Conservation (phyloP, 2,888 invertebrate species). For the Chelonus formosanus region DNA sequence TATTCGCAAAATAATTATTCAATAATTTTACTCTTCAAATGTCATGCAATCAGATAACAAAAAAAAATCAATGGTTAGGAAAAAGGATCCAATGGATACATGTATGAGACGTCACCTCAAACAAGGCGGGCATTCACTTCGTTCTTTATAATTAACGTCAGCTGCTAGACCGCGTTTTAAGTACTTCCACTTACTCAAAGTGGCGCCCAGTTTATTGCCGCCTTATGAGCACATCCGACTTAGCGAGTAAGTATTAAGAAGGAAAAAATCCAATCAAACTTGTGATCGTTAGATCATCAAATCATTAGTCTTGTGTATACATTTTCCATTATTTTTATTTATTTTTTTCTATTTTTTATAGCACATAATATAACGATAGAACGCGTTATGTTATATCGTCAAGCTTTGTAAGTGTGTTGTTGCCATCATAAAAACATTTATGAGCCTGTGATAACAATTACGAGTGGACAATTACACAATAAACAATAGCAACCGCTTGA, state of each 20-base stretch:
- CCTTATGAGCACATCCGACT: constrained; percentile 39
- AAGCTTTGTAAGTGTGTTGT: too few relatives aligned
- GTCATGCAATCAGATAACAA: constrained; percentile 34
- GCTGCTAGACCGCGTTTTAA: constrained; percentile 54
- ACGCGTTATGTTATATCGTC: too few relatives aligned
- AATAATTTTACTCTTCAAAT: constrained; percentile 36
- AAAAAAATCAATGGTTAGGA: constrained; percentile 38
- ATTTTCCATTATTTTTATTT: too few relatives aligned
- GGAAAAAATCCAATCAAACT: too few relatives aligned
- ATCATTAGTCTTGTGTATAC: too few relatives aligned
- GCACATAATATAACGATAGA: too few relatives aligned
- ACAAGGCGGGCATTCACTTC: constrained; percentile 61
- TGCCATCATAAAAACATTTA: too few relatives aligned
- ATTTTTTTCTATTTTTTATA: too few relatives aligned
- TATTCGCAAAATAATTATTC: constrained; percentile 4
- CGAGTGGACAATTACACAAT: too few relatives aligned
- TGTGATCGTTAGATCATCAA: too few relatives aligned
- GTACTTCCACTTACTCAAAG: constrained; percentile 53
- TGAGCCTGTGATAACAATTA: too few relatives aligned
- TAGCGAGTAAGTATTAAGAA: background rate
- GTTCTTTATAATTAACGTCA: constrained; percentile 59
- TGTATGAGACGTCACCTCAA: constrained; percentile 52
- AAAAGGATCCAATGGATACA: constrained; percentile 12
- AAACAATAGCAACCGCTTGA: too few relatives aligned
- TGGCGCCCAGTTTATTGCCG: constrained; percentile 47